Evolutionary conservation across 1,140 invertebrate genomes (phyloP), one percentile per base, ranked within the genome.

Genomic region (Drosophila lacteicornis): DNA sequence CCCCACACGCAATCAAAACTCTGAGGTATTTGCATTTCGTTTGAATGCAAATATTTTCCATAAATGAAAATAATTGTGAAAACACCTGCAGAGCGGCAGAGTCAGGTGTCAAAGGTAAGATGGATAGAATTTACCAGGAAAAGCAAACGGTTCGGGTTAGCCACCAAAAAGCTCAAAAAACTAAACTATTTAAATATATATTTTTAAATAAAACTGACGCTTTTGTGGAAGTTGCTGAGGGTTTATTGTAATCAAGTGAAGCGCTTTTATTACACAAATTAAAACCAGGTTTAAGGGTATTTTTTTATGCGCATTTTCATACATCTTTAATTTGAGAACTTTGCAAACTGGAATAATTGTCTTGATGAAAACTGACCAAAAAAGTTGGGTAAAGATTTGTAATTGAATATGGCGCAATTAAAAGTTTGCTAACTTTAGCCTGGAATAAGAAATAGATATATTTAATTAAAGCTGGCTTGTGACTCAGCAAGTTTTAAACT

Each of bases 31-130:
- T 74, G 68, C 68, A 73, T 60, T 45, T 12, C 51, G 13, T 46
- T 47, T 69, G 33, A 68, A 55, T 47, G 67, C 49, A 47, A 70
- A 70, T 46, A 56, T 47, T 68, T 68, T 68, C 25, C 30, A 73
- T 51, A 30, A 36, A 27, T 13, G 8, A 60, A 56, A 71, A 71
- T 59, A 50, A 59, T 59, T 65, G 33, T 27, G 25, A 30, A 57
- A 50, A 36, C 15, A 0, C 13, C 15, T 22, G 12, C 19, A 22
- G 25, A 27, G 33, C 36, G 11, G 22, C 30, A 12, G 30, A 17
- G 11, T 33, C 15, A 30, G 58, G 19, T 33, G 17, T 15, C 3
- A 57, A 57, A 66, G 33, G 9, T 2, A 47, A 17, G 6, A 17
- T 19, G 30, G 5, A 8, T 19, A 25, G 13, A 33, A 62, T 40